phyloP scores from a whole-genome alignment of 2,113 vertebrate genomes.

The Eulemur macaco region DNA sequence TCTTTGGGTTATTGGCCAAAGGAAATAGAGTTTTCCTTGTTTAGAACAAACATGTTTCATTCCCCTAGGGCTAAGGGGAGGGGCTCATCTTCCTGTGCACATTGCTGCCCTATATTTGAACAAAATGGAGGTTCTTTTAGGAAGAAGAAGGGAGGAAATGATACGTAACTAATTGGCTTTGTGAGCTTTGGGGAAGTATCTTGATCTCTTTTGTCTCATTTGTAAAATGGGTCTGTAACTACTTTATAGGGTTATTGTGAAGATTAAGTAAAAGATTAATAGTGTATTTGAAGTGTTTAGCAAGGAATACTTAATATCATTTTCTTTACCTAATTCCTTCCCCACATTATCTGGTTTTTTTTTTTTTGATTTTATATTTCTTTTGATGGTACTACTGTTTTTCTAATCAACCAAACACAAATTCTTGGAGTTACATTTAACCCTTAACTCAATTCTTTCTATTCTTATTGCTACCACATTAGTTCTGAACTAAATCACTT shows the following conservation, averaged over 20 bases:
- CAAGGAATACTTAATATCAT: background rate
- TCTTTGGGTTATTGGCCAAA: background rate
- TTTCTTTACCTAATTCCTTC: background rate
- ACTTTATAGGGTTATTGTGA: background rate
- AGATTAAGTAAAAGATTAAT: background rate
- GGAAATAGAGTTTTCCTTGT: background rate
- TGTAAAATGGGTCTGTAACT: background rate
- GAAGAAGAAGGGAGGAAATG: background rate
- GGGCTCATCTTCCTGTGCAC: background rate
- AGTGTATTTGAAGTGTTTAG: background rate
- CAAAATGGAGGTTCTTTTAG: background rate
- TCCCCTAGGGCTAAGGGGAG: background rate
- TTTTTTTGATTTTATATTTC: background rate
- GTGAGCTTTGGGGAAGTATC: constrained; percentile 6
- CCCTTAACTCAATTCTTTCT: background rate
- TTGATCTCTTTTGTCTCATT: background rate
- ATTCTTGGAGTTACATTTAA: background rate
- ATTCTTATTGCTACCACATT: background rate
- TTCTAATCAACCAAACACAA: background rate
- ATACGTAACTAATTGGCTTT: background rate
- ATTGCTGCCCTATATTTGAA: background rate
- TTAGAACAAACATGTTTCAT: background rate
- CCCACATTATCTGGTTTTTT: background rate
- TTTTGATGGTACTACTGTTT: constrained; percentile 9
- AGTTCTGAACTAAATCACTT: background rate